phyloP scores from a whole-genome alignment of 2,888 invertebrate genomes.

The Linyphia triangularis region DNA sequence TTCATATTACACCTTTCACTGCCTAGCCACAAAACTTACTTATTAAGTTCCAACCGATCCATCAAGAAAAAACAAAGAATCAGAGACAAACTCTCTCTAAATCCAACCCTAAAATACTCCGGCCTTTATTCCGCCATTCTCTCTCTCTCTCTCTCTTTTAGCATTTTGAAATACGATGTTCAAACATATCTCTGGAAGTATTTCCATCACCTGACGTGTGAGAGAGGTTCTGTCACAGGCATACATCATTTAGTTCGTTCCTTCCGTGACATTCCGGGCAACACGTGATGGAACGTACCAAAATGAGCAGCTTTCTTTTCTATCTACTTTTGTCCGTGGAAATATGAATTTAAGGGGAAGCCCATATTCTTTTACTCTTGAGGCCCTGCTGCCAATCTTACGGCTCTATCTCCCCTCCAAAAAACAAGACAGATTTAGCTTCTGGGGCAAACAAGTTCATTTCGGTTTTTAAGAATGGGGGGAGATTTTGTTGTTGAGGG shows the following conservation, averaged over 20 bases:
- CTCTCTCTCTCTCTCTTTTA: background rate
- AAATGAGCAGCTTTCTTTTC: conserved; percentile 27
- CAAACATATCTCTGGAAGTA: background rate
- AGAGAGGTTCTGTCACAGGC: conserved; percentile 12
- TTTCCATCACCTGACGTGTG: conserved; percentile 17
- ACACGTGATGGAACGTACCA: conserved; percentile 14
- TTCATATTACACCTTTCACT: too few relatives aligned
- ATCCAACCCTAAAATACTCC: too few relatives aligned
- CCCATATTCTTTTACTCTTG: background rate
- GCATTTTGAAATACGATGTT: conserved; percentile 3
- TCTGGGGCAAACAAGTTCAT: background rate
- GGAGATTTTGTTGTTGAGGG: background rate
- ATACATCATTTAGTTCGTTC: conserved; percentile 36
- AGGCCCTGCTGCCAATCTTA: background rate
- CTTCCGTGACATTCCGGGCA: background rate
- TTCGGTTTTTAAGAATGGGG: background rate
- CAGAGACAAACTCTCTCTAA: background rate
- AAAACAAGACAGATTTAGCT: conserved; percentile 14
- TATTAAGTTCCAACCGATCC: background rate
- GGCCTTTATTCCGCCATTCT: too few relatives aligned
- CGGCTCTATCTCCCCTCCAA: background rate
- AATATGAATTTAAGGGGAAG: conserved; percentile 38
- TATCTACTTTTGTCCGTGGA: conserved; percentile 30
- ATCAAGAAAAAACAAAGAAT: too few relatives aligned
- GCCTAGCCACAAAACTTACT: too few relatives aligned